These are phyloP conservation scores for Helicoverpa zea DNA, from an alignment of 1,140 invertebrate species.

Conservation along the genomic window DNA sequence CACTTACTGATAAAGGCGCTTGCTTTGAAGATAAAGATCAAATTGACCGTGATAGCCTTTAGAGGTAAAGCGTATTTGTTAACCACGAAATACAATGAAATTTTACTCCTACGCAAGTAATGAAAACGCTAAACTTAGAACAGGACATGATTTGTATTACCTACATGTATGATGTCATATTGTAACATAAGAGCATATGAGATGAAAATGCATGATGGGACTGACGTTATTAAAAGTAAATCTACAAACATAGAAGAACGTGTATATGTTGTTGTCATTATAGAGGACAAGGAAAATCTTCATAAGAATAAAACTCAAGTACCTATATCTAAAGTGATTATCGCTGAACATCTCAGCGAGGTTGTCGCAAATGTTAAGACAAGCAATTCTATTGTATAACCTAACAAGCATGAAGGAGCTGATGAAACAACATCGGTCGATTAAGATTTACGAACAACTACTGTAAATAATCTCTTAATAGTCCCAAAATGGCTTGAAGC, in stretches of 20 bases:
- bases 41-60: conserved; percentile 35
- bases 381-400: conserved; percentile 30
- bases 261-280: too few species aligned
- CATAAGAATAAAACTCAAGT: too few species aligned
- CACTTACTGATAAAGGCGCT: conserved; percentile 10
- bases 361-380: not conserved
- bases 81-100: not conserved
- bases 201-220: too few species aligned
- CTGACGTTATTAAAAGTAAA: too few species aligned
- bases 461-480: conserved; percentile 25
- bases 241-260: too few species aligned
- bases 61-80: conserved; percentile 12
- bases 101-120: conserved; percentile 8
- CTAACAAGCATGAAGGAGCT: conserved; percentile 12
- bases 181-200: too few species aligned
- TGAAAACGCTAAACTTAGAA: not conserved
- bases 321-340: not conserved
- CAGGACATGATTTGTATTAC: not conserved
- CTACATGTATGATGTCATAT: too few species aligned
- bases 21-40: conserved; percentile 28
- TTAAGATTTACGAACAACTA: conserved; percentile 22
- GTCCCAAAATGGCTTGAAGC: conserved; percentile 17
- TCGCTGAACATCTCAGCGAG: not conserved
- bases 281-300: too few species aligned
- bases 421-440: conserved; percentile 14